Evolutionary conservation across 2,113 vertebrate genomes (phyloP).

Genomic region (Datnioides undecimradiatus): DNA sequence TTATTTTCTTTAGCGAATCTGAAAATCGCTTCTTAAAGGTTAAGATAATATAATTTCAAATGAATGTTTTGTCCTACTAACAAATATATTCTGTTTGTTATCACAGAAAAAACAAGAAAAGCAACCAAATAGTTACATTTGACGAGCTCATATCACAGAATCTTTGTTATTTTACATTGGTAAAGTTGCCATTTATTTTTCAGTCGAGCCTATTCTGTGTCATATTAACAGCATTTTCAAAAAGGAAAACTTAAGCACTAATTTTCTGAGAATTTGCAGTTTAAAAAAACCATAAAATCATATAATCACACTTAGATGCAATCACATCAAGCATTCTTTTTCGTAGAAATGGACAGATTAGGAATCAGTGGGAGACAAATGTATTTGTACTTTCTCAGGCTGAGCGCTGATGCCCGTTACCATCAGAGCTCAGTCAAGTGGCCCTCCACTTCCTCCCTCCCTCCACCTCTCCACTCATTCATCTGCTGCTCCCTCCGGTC

Average conservation of each 20-base stretch:
- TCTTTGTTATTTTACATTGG: not conserved
- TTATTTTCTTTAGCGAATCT: not conserved
- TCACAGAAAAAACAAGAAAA: not conserved
- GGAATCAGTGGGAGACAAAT: conserved; percentile 45
- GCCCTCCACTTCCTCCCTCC: conserved; percentile 51
- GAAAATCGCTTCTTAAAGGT: too few relatives aligned
- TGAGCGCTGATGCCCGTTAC: conserved; percentile 34
- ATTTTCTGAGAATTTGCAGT: not conserved
- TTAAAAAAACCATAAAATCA: not conserved
- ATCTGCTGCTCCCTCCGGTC: conserved; percentile 62
- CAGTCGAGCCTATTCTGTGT: too few relatives aligned
- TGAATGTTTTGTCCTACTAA: not conserved
- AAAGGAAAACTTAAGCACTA: not conserved
- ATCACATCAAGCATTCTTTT: not conserved
- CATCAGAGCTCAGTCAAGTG: conserved; percentile 62
- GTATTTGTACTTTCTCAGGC: conserved; percentile 37
- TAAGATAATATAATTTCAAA: not conserved
- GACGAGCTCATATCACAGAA: not conserved
- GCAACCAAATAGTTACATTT: not conserved
- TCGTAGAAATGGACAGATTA: conserved; percentile 1
- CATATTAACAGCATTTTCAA: conserved; percentile 2
- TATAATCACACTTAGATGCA: not conserved
- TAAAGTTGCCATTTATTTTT: not conserved
- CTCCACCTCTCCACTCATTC: conserved; percentile 31
- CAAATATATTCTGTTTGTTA: not conserved